Evolutionary conservation across 2,113 vertebrate species (phyloP).

Genomic region (Talpa occidentalis): DNA sequence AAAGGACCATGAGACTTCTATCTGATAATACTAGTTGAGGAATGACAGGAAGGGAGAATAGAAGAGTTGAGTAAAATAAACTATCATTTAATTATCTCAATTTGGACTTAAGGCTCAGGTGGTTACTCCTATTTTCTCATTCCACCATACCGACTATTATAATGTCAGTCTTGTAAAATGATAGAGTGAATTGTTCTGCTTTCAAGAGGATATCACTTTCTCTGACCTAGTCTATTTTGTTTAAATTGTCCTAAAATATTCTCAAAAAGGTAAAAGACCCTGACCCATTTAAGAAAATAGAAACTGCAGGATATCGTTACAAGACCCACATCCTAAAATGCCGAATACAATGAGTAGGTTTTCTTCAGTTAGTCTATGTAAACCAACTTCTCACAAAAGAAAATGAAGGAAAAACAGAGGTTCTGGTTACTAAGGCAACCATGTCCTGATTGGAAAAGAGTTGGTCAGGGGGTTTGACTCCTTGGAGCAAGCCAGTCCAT

Average conservation of each 20-base stretch:
- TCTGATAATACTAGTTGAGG: neutral
- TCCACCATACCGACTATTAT: neutral
- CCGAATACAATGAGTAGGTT: neutral
- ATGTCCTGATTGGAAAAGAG: constrained; percentile 14
- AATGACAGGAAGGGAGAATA: neutral
- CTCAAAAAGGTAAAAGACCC: neutral
- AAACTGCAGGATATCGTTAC: neutral
- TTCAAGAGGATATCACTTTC: neutral
- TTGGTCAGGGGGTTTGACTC: neutral
- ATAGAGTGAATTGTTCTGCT: neutral
- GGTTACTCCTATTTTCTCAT: neutral
- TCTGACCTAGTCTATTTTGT: neutral
- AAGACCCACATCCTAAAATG: neutral
- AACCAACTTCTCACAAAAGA: constrained; percentile 18
- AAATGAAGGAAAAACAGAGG: neutral
- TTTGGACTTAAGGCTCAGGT: neutral
- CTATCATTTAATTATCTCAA: neutral
- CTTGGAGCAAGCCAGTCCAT: neutral
- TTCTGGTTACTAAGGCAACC: constrained; percentile 1
- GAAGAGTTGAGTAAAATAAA: constrained; percentile 8
- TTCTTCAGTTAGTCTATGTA: neutral
- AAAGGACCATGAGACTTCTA: neutral
- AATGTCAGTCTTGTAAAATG: neutral
- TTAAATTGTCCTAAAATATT: constrained; percentile 14
- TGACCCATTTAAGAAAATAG: neutral